Percentiles rank a stretch among this genome's conserved stretches.
phyloP scores from a whole-genome alignment of 2,888 invertebrate species.

The Phalangium opilio region DNA sequence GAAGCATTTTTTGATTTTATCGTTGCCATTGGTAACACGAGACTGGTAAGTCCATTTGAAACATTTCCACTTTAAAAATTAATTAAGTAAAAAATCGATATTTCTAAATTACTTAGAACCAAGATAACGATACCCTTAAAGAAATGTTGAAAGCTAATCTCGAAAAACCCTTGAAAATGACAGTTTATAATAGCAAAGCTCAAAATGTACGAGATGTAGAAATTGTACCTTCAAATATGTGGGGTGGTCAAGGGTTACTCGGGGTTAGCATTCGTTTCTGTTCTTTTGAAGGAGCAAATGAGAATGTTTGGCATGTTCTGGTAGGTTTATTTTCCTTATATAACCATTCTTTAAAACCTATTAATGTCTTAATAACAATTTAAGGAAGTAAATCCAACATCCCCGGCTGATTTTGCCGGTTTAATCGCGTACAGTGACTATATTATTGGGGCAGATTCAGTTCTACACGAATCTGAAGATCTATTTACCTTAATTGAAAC shows the following conservation, averaged over 20 bases:
- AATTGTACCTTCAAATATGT: conserved; percentile 73
- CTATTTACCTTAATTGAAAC: conserved; percentile 90
- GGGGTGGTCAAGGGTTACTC: conserved; percentile 95
- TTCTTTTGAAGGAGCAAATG: conserved; percentile 98
- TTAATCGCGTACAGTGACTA: conserved; percentile 83
- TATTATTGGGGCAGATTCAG: conserved; percentile 94
- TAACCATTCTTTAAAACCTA: too few species aligned
- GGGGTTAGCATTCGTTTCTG: conserved; percentile 98
- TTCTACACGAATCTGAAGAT: conserved; percentile 93
- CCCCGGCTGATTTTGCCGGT: conserved; percentile 89
- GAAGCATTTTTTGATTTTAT: conserved; percentile 99
- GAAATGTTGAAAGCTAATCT: conserved; percentile 76
- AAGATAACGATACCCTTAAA: conserved; percentile 93
- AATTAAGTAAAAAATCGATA: too few species aligned
- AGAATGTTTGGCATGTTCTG: conserved; percentile 98
- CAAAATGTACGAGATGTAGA: conserved; percentile 70
- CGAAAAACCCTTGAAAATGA: conserved; percentile 74
- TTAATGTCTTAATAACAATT: too few species aligned
- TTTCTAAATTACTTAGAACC: conserved; percentile 56
- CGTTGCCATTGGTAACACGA: conserved; percentile 83
- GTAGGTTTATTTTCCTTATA: too few species aligned
- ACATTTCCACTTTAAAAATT: background rate
- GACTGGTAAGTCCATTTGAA: conserved; percentile 46
- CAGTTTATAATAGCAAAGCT: conserved; percentile 94
- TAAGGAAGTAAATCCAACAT: conserved; percentile 93